Conservation (phyloP, 30 jellyfish, hydroid and myxozoan species). For the Haliclystus octoradiatus region DNA sequence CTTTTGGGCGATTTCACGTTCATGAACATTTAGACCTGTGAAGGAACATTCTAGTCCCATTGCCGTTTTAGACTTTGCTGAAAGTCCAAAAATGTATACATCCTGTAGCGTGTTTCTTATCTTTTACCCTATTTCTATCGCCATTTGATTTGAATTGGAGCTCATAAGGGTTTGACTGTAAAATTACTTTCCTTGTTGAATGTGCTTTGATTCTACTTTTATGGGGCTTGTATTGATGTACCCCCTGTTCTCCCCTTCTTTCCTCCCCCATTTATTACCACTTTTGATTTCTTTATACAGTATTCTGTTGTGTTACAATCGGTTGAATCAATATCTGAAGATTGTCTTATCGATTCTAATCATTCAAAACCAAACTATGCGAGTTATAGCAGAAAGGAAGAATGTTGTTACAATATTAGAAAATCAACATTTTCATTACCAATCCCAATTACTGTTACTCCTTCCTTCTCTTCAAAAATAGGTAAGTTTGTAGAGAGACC, state of each 20-base stretch:
- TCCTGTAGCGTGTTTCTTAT: neutral
- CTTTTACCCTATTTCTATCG: constrained; percentile 1
- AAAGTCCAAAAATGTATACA: no score
- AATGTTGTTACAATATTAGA: constrained; percentile 52
- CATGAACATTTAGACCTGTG: no score
- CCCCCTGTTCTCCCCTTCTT: no score
- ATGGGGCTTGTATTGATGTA: no score
- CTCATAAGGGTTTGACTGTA: neutral
- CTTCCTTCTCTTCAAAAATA: constrained; percentile 57
- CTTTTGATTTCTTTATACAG: constrained; percentile 16
- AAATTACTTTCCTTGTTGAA: neutral
- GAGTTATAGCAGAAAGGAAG: constrained; percentile 63
- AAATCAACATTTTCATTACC: constrained; percentile 62
- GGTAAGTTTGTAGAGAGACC: constrained; percentile 61
- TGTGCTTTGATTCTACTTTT: no score
- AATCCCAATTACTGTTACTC: constrained; percentile 82
- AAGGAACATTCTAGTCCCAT: no score
- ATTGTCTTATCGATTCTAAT: neutral
- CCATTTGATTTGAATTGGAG: no score
- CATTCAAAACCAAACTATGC: constrained; percentile 7
- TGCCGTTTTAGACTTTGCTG: no score
- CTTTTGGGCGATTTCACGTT: no score
- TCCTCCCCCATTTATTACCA: no score
- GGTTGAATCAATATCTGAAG: constrained; percentile 43
- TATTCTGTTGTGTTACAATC: constrained; percentile 60